These are phyloP conservation scores for Neomorphus geoffroyi DNA, from an alignment of 2,797 vertebrate genomes.

Conservation along the genomic window DNA sequence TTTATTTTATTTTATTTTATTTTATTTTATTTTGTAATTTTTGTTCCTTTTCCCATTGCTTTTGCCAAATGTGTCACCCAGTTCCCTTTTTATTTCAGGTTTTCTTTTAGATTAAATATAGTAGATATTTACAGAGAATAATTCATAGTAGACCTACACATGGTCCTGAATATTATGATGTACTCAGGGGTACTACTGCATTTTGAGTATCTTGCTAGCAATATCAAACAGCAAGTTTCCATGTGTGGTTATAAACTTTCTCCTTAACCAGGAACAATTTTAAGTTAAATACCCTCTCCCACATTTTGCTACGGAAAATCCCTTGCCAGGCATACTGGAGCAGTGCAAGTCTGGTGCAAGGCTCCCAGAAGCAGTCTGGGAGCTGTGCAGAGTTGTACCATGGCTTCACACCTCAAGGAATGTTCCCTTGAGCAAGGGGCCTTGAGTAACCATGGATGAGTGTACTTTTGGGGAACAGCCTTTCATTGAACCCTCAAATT, in stretches of 20 bases:
- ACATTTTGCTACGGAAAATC: no score
- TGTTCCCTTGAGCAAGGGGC: not conserved
- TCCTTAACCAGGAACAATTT: no score
- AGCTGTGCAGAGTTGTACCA: not conserved
- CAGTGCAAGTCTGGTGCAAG: no score
- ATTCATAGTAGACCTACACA: not conserved
- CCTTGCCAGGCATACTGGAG: no score
- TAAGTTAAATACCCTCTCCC: no score
- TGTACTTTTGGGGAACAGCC: not conserved
- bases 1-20: no score
- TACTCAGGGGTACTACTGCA: not conserved
- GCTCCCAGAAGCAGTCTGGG: no score
- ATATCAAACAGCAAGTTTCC: no score
- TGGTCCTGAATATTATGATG: not conserved
- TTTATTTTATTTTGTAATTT: not conserved
- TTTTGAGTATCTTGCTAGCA: no score
- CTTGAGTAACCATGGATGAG: not conserved
- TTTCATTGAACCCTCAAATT: not conserved
- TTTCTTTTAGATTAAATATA: conserved; percentile 15
- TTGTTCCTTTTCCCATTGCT: not conserved
- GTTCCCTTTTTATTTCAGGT: not conserved
- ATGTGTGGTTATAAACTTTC: no score
- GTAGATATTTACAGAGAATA: conserved; percentile 46
- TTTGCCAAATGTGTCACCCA: not conserved
- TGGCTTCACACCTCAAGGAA: not conserved